Conservation (phyloP, 2,888 invertebrate species). For the Lissonota sp. region DNA sequence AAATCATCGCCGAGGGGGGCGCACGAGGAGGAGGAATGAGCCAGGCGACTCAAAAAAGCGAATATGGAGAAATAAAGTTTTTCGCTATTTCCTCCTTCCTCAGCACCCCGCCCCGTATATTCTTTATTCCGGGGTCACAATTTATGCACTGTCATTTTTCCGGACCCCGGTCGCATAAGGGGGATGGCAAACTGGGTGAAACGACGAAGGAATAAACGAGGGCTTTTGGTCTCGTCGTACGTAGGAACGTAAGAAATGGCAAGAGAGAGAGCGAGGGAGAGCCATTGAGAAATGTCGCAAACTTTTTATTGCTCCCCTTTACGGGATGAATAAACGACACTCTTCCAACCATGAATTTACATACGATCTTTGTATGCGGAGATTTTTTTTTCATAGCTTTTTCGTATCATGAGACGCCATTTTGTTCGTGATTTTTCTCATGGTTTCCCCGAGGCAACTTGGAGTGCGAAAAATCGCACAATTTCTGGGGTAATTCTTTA, state of each 20-base stretch:
- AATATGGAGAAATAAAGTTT: conserved; percentile 45
- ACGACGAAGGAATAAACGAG: background rate
- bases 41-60: conserved; percentile 15
- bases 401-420: conserved; percentile 33
- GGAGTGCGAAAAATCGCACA: background rate
- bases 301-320: conserved; percentile 78
- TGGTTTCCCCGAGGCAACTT: background rate
- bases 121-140: conserved; percentile 75
- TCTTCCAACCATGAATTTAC: conserved; percentile 78
- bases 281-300: conserved; percentile 49
- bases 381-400: background rate
- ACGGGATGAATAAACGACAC: conserved; percentile 78
- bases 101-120: conserved; percentile 57
- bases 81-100: conserved; percentile 28
- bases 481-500: background rate
- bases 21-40: background rate
- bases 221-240: background rate
- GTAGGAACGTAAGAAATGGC: conserved; percentile 26
- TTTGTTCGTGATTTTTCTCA: conserved; percentile 33
- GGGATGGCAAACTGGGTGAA: background rate
- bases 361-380: conserved; percentile 70
- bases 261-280: conserved; percentile 44
- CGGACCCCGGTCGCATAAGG: conserved; percentile 53
- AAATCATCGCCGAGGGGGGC: conserved; percentile 41
- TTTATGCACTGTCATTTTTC: conserved; percentile 80